Conservation (phyloP, 2,113 vertebrate genomes). For the Nipponia nippon region DNA sequence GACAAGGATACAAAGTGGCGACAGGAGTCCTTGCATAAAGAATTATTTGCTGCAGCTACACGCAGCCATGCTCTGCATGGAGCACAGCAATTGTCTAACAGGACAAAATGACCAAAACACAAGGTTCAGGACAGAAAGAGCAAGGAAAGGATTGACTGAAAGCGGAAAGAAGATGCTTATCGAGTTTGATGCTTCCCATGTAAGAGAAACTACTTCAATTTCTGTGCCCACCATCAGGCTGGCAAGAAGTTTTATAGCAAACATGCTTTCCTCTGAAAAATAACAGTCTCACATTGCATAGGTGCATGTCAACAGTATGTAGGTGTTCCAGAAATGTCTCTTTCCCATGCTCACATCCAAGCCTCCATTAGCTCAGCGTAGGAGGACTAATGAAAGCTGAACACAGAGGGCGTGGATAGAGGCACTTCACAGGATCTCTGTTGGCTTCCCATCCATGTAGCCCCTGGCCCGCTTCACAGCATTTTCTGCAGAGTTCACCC, state of each 20-base stretch:
- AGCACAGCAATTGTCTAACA: not conserved
- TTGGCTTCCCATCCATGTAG: not conserved
- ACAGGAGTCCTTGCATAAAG: not conserved
- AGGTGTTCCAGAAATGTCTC: not conserved
- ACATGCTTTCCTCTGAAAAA: not conserved
- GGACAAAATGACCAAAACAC: not conserved
- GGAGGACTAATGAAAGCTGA: not conserved
- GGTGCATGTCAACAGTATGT: not conserved
- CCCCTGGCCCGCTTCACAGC: not conserved
- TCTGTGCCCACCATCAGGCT: not conserved
- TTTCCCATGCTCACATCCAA: not conserved
- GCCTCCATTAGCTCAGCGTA: not conserved
- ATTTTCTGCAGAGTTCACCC: not conserved
- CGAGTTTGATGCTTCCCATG: not conserved
- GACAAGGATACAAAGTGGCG: not conserved
- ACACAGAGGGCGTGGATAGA: accelerated
- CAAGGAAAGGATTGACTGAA: not conserved
- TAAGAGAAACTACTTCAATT: not conserved
- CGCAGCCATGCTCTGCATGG: not conserved
- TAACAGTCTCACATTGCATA: not conserved
- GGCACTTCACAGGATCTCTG: not conserved
- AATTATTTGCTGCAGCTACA: not conserved
- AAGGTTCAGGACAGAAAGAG: not conserved
- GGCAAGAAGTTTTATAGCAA: not conserved
- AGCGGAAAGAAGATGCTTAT: not conserved